Percentiles rank a stretch among this genome's conserved stretches.
These are phyloP conservation scores for Vannuccia rotundouncinata DNA, from an alignment of 2,888 invertebrate genomes.

Conservation along the genomic window DNA sequence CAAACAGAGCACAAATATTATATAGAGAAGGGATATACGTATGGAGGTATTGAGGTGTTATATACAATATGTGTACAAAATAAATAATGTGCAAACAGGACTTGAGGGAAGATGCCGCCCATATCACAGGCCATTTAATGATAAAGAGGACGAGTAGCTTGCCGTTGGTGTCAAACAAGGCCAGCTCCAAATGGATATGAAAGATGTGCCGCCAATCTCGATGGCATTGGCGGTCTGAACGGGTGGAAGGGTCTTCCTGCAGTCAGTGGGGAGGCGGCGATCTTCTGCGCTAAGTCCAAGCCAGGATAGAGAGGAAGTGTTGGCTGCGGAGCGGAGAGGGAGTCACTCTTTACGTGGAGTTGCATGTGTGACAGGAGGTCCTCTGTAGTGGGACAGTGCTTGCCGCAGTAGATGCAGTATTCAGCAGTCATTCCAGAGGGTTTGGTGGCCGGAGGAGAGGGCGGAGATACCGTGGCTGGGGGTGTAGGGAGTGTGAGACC, in stretches of 20 bases:
- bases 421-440: background rate
- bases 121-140: constrained; percentile 2
- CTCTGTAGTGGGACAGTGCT: constrained; percentile 33
- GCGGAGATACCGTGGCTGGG: background rate
- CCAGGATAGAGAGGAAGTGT: background rate
- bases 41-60: too few species aligned
- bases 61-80: constrained; percentile 9
- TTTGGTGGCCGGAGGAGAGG: background rate
- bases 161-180: background rate
- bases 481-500: constrained; percentile 1
- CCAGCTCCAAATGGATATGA: background rate
- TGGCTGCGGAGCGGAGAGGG: background rate
- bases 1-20: too few species aligned
- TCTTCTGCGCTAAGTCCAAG: background rate
- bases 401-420: constrained; percentile 35
- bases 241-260: background rate
- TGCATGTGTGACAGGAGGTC: constrained; percentile 28
- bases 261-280: background rate
- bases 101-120: background rate
- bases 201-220: constrained; percentile 10
- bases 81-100: constrained; percentile 12
- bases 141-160: background rate
- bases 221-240: background rate
- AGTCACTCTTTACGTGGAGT: background rate
- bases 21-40: too few species aligned